Conservation (phyloP, 2,797 vertebrate genomes). For the Manis pentadactyla region DNA sequence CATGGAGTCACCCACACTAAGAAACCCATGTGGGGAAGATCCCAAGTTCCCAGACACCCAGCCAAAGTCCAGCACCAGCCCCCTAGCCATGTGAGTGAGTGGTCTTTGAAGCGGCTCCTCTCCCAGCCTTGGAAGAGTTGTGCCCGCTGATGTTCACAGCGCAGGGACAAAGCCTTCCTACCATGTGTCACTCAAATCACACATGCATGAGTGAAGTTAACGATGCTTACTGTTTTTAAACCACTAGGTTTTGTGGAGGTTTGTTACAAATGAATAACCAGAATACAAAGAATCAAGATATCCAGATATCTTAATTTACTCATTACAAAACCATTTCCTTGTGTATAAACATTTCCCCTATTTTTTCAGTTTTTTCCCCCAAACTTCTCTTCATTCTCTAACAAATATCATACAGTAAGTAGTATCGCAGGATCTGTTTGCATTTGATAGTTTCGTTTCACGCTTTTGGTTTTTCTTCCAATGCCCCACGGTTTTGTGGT, state of each 20-base stretch:
- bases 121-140: neutral
- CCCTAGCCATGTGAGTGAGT: accelerated
- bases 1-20: neutral
- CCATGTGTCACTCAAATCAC: no score
- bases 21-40: neutral
- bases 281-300: neutral
- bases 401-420: neutral
- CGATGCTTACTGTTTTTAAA: neutral
- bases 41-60: neutral
- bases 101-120: neutral
- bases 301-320: neutral
- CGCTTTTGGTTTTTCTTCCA: neutral
- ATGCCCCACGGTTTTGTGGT: neutral
- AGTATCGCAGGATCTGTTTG: neutral
- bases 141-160: neutral
- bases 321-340: neutral
- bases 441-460: neutral
- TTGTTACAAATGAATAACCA: neutral
- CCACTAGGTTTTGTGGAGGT: neutral
- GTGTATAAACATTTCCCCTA: neutral
- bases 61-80: neutral
- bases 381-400: neutral
- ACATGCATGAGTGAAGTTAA: neutral
- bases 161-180: neutral
- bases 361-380: accelerated